Evolutionary conservation across 2,888 invertebrate genomes (phyloP).

Genomic region (Melipona beecheii): DNA sequence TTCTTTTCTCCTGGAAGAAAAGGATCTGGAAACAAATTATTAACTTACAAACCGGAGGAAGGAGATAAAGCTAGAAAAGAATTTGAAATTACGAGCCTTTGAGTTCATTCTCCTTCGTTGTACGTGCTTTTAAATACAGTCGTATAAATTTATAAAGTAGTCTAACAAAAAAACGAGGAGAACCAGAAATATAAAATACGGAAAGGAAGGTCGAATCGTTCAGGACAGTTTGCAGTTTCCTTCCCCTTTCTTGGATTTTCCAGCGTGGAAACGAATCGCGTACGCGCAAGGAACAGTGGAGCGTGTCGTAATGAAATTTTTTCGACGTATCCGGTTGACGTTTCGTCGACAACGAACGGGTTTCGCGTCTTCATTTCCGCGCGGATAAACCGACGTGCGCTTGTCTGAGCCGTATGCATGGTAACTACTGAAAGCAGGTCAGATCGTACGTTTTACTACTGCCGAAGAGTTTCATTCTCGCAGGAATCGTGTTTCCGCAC

Average conservation of each 20-base stretch:
- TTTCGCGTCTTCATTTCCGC: slow-evolving; percentile 17
- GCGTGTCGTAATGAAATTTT: neutral
- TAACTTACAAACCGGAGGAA: too few relatives aligned
- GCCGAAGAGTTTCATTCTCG: slow-evolving; percentile 39
- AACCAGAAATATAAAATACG: neutral
- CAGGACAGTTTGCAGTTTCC: too few relatives aligned
- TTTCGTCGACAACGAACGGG: neutral
- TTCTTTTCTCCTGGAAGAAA: too few relatives aligned
- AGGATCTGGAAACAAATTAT: too few relatives aligned
- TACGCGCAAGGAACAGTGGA: neutral
- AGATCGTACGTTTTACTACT: slow-evolving; percentile 41
- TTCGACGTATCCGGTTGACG: neutral
- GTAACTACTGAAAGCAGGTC: slow-evolving; percentile 43
- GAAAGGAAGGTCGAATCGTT: neutral
- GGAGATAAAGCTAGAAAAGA: too few relatives aligned
- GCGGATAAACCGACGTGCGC: slow-evolving; percentile 8
- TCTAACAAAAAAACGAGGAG: too few relatives aligned
- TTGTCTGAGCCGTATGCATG: slow-evolving; percentile 23
- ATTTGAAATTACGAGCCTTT: too few relatives aligned
- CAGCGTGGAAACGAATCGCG: neutral
- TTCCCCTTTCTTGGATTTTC: neutral
- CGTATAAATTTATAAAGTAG: too few relatives aligned
- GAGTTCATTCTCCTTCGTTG: too few relatives aligned
- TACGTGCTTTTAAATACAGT: too few relatives aligned
- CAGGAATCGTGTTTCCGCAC: slow-evolving; percentile 13